Evolutionary conservation across 2,888 invertebrate genomes (phyloP).

Genomic region (Nemurella pictetii): DNA sequence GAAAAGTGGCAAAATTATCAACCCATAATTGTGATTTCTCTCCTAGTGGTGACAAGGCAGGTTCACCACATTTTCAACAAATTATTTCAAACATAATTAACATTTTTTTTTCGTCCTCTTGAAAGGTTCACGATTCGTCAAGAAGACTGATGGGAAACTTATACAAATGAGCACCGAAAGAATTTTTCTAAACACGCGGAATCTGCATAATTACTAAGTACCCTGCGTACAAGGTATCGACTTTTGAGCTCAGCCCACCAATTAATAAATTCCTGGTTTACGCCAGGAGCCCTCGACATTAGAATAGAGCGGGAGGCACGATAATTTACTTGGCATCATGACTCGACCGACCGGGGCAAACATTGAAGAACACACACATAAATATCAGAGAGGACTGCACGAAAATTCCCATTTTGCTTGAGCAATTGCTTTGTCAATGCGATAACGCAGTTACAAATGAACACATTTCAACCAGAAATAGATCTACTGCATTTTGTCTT

Average conservation of each 20-base stretch:
- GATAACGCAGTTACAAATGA: slow-evolving; percentile 8
- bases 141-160: background rate
- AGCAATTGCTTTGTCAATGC: background rate
- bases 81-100: background rate
- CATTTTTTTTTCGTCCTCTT: background rate
- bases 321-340: background rate
- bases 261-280: background rate
- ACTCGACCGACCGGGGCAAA: background rate
- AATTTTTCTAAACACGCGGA: background rate
- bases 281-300: background rate
- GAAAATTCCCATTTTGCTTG: background rate
- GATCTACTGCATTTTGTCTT: background rate
- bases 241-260: background rate
- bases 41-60: background rate
- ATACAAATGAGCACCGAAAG: background rate
- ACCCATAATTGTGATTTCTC: no score
- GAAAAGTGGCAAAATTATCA: no score
- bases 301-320: background rate
- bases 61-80: background rate
- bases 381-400: background rate
- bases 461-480: slow-evolving; percentile 23
- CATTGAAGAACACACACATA: background rate
- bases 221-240: background rate
- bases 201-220: background rate
- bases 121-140: background rate